phyloP scores from a whole-genome alignment of 2,888 invertebrate genomes.

The Peribatodes rhomboidaria region DNA sequence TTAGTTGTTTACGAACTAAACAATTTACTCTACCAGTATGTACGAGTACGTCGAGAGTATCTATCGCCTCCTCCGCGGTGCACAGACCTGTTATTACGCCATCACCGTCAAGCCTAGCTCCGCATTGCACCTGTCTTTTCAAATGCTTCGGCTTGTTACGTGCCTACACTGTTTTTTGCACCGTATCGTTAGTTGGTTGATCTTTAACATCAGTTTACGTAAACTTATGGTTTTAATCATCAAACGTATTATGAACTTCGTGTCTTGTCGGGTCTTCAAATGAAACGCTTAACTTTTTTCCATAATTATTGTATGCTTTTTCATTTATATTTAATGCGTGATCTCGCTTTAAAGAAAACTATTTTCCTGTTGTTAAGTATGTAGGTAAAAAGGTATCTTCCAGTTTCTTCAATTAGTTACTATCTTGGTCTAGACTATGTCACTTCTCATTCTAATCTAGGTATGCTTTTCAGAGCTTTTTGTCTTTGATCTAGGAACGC shows the following conservation, averaged over 20 bases:
- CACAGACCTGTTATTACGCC: slow-evolving; percentile 28
- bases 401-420: not conserved
- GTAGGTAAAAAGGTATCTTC: not conserved
- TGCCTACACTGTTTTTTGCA: slow-evolving; percentile 14
- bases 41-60: not conserved
- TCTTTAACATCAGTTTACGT: slow-evolving; percentile 21
- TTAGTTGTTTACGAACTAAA: not conserved
- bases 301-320: not conserved
- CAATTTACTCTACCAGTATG: not conserved
- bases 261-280: not conserved
- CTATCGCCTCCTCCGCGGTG: slow-evolving; percentile 1
- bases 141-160: slow-evolving; percentile 26
- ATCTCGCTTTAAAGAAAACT: not conserved
- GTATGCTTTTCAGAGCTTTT: too few relatives aligned
- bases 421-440: not conserved
- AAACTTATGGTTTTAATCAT: slow-evolving; percentile 28
- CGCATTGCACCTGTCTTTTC: slow-evolving; percentile 28
- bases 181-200: slow-evolving; percentile 24
- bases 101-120: slow-evolving; percentile 12
- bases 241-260: slow-evolving; percentile 18
- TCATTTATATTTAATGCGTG: not conserved
- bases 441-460: not conserved
- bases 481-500: not conserved
- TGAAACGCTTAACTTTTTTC: slow-evolving; percentile 2
- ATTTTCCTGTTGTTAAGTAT: too few relatives aligned